phyloP scores from a whole-genome alignment of 2,797 vertebrate species.

The Cryptoprocta ferox region DNA sequence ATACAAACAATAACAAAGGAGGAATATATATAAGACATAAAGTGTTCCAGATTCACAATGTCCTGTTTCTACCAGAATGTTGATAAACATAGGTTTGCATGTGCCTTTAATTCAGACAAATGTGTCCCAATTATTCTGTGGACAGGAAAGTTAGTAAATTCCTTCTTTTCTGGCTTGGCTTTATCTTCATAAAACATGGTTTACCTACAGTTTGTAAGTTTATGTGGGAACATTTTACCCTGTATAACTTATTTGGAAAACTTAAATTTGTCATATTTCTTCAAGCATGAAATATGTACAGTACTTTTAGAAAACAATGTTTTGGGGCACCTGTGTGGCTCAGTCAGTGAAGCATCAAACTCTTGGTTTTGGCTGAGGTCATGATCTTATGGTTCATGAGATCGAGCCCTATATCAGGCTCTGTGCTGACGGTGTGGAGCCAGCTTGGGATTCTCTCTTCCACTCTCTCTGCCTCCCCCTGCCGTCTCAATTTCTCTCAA shows the following conservation, averaged over 20 bases:
- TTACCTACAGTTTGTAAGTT: not conserved
- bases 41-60: slow-evolving; percentile 15
- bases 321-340: no score
- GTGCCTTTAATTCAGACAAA: slow-evolving; percentile 28
- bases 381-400: no score
- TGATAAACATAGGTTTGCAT: slow-evolving; percentile 48
- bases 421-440: no score
- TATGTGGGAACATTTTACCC: not conserved
- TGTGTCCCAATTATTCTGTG: not conserved
- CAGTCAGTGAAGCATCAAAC: no score
- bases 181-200: not conserved
- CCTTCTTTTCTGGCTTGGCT: not conserved
- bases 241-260: not conserved
- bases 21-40: slow-evolving; percentile 35
- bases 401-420: no score
- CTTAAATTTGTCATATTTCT: not conserved
- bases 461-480: no score
- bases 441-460: no score
- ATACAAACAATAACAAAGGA: not conserved
- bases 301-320: not conserved
- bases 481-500: no score
- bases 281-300: not conserved
- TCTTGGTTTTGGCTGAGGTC: no score
- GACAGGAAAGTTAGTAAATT: not conserved
- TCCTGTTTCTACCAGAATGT: not conserved